Conservation (phyloP, 2,113 vertebrate species). For the Gorsachius goisagi region DNA sequence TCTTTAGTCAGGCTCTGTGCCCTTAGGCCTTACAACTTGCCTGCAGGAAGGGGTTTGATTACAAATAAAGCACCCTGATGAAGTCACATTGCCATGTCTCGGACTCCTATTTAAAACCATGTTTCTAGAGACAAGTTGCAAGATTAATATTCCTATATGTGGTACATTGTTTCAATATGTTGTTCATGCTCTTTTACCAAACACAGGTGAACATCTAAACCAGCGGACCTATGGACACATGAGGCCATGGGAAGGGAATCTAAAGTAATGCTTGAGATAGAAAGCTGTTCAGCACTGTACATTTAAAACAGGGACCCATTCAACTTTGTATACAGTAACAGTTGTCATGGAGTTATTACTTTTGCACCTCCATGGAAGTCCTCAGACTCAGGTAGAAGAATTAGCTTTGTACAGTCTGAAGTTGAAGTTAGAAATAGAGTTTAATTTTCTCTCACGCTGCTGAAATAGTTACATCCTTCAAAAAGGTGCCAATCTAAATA, state of each 20-base stretch:
- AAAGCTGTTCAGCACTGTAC: neutral
- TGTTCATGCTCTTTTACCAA: neutral
- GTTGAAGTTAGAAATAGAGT: neutral
- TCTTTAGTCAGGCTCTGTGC: neutral
- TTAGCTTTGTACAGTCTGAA: neutral
- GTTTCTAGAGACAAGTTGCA: neutral
- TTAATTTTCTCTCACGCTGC: neutral
- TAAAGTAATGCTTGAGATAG: neutral
- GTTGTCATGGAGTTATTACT: neutral
- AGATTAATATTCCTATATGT: neutral
- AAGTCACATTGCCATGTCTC: neutral
- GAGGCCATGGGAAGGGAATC: neutral
- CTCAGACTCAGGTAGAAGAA: neutral
- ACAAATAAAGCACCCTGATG: neutral
- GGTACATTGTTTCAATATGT: neutral
- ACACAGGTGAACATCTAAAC: neutral
- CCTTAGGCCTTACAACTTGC: neutral
- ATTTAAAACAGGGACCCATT: neutral
- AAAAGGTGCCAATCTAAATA: neutral
- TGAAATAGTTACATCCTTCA: neutral
- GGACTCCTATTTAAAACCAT: neutral
- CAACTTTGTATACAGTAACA: neutral
- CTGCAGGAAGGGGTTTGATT: neutral
- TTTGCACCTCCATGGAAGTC: neutral
- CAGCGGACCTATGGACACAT: neutral